These are phyloP conservation scores for Nesidiocoris tenuis DNA, from an alignment of 2,888 invertebrate genomes.

Conservation along the genomic window DNA sequence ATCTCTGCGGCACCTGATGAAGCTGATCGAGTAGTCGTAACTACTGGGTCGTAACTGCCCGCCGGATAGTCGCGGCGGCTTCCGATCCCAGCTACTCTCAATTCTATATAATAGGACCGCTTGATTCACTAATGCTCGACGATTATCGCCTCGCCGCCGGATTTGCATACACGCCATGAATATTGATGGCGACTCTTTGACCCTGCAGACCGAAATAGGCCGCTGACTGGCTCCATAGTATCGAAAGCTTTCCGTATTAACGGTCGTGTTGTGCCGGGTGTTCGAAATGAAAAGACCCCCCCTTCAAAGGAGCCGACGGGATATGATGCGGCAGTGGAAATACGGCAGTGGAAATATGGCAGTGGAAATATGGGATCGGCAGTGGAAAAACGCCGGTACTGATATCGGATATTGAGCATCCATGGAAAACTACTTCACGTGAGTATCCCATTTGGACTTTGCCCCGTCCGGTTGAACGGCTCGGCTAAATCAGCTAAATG, in stretches of 20 bases:
- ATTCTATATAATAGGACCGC: neutral
- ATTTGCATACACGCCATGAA: slow-evolving; percentile 33
- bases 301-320: neutral
- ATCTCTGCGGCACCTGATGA: neutral
- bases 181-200: slow-evolving; percentile 31
- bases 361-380: neutral
- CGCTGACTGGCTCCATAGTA: neutral
- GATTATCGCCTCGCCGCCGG: slow-evolving; percentile 17
- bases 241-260: neutral
- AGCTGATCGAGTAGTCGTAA: neutral
- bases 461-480: neutral
- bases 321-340: neutral
- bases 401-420: neutral
- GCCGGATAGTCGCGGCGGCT: neutral
- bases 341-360: neutral
- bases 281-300: neutral
- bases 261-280: neutral
- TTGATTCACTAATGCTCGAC: slow-evolving; percentile 23
- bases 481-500: neutral
- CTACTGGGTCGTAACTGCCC: neutral
- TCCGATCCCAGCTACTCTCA: neutral
- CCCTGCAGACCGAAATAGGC: neutral
- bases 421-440: neutral
- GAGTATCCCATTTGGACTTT: neutral
- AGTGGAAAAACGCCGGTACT: neutral